Conservation (phyloP, 2,797 vertebrate genomes). For the Knipowitschia caucasica region DNA sequence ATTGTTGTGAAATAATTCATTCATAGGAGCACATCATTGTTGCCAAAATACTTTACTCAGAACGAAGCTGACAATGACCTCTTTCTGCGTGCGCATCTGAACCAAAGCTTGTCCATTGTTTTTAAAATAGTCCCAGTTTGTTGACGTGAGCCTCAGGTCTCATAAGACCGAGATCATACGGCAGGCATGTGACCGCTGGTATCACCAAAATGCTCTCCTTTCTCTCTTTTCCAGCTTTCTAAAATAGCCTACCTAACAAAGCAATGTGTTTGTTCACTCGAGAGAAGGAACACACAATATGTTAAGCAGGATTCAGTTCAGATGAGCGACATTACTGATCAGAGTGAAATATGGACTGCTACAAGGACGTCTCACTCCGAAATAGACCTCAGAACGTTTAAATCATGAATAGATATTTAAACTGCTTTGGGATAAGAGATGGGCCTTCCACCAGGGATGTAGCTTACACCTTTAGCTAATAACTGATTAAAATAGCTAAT, state of each 20-base stretch:
- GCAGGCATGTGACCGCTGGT: constrained; percentile 75
- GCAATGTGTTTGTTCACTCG: neutral
- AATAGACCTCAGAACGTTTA: too few relatives aligned
- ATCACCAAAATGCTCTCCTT: constrained; percentile 61
- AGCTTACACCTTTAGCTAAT: too few relatives aligned
- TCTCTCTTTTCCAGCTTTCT: neutral
- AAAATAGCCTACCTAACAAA: neutral
- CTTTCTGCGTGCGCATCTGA: neutral
- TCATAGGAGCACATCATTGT: neutral
- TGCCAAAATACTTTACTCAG: neutral
- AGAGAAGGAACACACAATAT: neutral
- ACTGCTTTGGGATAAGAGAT: too few relatives aligned
- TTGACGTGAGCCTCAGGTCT: neutral
- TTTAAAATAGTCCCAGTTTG: too few relatives aligned
- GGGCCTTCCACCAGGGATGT: too few relatives aligned
- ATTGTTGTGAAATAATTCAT: neutral
- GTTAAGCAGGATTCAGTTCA: too few relatives aligned
- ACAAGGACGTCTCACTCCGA: too few relatives aligned
- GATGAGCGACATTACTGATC: too few relatives aligned
- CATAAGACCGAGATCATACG: constrained; percentile 69
- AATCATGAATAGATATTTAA: too few relatives aligned
- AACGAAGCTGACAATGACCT: neutral
- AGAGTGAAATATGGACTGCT: too few relatives aligned
- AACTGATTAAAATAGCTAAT: too few relatives aligned
- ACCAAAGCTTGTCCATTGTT: too few relatives aligned